Conservation (phyloP, 2,797 vertebrate species). For the Chelidonichthys spinosus region DNA sequence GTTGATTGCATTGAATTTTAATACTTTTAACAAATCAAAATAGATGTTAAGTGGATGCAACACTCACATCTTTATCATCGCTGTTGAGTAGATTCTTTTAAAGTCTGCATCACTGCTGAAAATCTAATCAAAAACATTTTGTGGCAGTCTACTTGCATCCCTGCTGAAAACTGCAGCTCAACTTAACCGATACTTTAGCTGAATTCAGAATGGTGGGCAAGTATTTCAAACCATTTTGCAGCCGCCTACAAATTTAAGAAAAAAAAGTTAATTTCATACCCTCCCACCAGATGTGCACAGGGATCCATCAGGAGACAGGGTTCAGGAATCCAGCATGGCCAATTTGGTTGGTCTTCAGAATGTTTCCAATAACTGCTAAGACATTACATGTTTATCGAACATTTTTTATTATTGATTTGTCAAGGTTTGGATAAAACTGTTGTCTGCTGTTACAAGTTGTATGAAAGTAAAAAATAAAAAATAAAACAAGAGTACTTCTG, state of each 20-base stretch:
- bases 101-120: slow-evolving; percentile 71
- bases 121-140: background rate
- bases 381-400: background rate
- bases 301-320: slow-evolving; percentile 97
- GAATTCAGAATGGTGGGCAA: no score
- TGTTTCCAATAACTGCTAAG: background rate
- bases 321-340: slow-evolving; percentile 96
- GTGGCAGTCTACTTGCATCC: no score
- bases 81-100: slow-evolving; percentile 66
- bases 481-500: background rate
- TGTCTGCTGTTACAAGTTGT: background rate
- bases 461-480: background rate
- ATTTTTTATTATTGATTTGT: background rate
- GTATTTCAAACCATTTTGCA: no score
- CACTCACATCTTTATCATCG: slow-evolving; percentile 87
- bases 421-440: background rate
- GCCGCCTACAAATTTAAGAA: background rate
- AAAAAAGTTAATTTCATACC: slow-evolving; percentile 71
- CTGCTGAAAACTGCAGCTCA: no score
- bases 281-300: slow-evolving; percentile 97
- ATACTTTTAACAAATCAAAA: background rate
- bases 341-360: slow-evolving; percentile 97
- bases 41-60: slow-evolving; percentile 22
- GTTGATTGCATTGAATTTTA: background rate
- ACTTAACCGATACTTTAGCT: no score